Evolutionary conservation across 2,888 invertebrate species (phyloP).

Genomic region (Tromatobia lineatoria): DNA sequence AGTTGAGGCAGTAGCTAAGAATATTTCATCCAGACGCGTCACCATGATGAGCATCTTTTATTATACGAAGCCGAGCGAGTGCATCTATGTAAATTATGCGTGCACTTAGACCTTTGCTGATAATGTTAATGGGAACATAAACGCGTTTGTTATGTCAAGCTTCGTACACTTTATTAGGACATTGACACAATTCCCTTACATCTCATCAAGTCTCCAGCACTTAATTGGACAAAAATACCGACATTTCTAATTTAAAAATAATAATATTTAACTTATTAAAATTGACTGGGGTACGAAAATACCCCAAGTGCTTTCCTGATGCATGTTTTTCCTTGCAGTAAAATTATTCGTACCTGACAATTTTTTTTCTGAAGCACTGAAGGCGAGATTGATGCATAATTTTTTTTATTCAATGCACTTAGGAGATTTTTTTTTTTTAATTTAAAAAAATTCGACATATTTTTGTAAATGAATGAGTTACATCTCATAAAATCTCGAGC

Average conservation of each 20-base stretch:
- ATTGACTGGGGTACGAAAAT: too few relatives aligned
- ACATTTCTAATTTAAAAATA: background rate
- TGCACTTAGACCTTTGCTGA: conserved; percentile 81
- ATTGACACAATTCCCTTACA: conserved; percentile 58
- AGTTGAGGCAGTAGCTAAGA: conserved; percentile 23
- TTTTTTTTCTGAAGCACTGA: too few relatives aligned
- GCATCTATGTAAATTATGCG: conserved; percentile 77
- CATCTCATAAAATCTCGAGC: too few relatives aligned
- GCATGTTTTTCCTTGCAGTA: too few relatives aligned
- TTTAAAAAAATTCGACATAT: too few relatives aligned
- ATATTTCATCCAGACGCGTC: conserved; percentile 47
- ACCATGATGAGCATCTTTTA: conserved; percentile 52
- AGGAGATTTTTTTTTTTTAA: too few relatives aligned
- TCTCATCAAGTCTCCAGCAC: background rate
- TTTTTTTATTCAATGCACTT: too few relatives aligned
- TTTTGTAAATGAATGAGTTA: too few relatives aligned
- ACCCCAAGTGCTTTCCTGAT: too few relatives aligned
- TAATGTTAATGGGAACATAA: conserved; percentile 78
- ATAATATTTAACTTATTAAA: background rate
- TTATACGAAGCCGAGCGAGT: conserved; percentile 40
- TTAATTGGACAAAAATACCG: background rate
- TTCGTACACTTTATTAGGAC: conserved; percentile 40
- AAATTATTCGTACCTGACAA: too few relatives aligned
- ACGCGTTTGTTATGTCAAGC: conserved; percentile 45
- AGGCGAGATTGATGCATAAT: too few relatives aligned